These are phyloP conservation scores for Philopedon plagiatum DNA, from an alignment of 2,888 invertebrate genomes.

Conservation along the genomic window DNA sequence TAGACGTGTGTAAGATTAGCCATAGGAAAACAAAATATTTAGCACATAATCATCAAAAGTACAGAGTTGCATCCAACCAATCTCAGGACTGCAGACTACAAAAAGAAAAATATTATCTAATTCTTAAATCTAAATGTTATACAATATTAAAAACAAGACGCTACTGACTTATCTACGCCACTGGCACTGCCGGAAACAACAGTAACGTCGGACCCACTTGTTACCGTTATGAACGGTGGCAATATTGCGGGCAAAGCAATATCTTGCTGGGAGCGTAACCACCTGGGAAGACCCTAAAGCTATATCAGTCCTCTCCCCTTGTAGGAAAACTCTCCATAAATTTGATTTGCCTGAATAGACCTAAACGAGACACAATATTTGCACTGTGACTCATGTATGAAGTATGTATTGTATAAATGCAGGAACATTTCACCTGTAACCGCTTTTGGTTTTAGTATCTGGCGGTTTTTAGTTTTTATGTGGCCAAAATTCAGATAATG, in stretches of 20 bases:
- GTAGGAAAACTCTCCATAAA: slow-evolving; percentile 24
- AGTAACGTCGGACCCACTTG: slow-evolving; percentile 24
- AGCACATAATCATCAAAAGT: too few species aligned
- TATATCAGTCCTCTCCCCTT: slow-evolving; percentile 29
- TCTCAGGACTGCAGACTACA: too few species aligned
- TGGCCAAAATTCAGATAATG: neutral
- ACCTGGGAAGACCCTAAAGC: slow-evolving; percentile 40
- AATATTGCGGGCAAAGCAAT: slow-evolving; percentile 20
- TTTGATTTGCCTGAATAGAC: slow-evolving; percentile 40
- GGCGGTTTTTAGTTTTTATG: neutral
- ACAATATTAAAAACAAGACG: neutral
- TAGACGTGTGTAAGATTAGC: too few species aligned
- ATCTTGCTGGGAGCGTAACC: slow-evolving; percentile 36
- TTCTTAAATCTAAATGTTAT: neutral
- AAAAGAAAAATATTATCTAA: too few species aligned
- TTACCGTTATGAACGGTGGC: slow-evolving; percentile 30
- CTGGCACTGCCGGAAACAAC: slow-evolving; percentile 16
- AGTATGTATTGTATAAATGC: too few species aligned
- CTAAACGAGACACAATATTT: slow-evolving; percentile 25
- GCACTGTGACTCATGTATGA: slow-evolving; percentile 21
- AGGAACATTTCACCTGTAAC: neutral
- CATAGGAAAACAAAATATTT: too few species aligned
- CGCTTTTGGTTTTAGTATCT: neutral
- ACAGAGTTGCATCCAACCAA: too few species aligned
- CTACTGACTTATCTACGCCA: slow-evolving; percentile 7